Conservation (phyloP, 1,140 invertebrate genomes). For the Drosophila tani region DNA sequence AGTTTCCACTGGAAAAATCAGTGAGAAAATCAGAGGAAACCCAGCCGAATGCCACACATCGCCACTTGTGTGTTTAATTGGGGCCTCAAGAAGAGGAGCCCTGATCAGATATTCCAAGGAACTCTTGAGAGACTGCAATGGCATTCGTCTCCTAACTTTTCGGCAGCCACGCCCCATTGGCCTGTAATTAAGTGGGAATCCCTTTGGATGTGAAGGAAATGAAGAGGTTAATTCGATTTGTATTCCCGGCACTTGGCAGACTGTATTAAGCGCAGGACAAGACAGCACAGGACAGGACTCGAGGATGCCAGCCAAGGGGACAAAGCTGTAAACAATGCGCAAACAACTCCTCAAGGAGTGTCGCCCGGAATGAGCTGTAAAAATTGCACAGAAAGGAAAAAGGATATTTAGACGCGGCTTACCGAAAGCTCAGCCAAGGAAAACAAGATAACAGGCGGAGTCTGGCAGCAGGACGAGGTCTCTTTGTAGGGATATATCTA, state of each 20-base stretch:
- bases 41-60: constrained; percentile 39
- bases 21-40: constrained; percentile 44
- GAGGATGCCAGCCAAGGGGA: constrained; percentile 12
- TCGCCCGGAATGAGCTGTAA: constrained; percentile 76
- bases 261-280: constrained; percentile 55
- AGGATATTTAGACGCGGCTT: constrained; percentile 75
- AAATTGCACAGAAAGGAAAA: constrained; percentile 47
- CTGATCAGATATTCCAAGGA: neutral
- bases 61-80: constrained; percentile 51
- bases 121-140: neutral
- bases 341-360: constrained; percentile 66
- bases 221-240: constrained; percentile 74
- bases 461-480: neutral
- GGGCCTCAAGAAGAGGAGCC: constrained; percentile 1
- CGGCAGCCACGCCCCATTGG: constrained; percentile 30
- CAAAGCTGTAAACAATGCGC: constrained; percentile 69
- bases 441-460: constrained; percentile 51
- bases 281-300: neutral
- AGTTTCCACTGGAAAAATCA: constrained; percentile 67
- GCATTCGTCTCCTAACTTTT: constrained; percentile 36
- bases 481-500: neutral
- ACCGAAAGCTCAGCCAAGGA: constrained; percentile 55
- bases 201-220: neutral
- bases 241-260: constrained; percentile 74
- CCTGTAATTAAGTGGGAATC: constrained; percentile 34